Evolutionary conservation across 1,140 invertebrate genomes (phyloP), one percentile per base, ranked within the genome.

Genomic region (Hylyphantes graminicola): DNA sequence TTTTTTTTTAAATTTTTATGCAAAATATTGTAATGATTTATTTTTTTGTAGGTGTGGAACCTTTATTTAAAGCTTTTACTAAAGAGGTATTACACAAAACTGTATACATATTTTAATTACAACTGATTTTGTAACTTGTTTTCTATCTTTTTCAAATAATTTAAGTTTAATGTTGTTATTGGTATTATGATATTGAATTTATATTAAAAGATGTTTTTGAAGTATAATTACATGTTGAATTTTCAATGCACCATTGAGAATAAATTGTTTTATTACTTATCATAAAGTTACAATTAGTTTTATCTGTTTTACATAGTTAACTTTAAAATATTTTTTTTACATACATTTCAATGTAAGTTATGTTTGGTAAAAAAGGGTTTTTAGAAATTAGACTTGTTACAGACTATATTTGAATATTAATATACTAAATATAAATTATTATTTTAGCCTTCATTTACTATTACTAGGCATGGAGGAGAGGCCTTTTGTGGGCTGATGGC

Each of bases 401-500:
- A 35, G 35, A 35, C 35, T 35, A 35, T 35, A 35, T 35, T 35
- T 35, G 5, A 35, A 35, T 35, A 35, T 35, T 35, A 35, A 35
- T 35, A 35, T 35, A 35, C 35, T 50, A 51, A 51, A 61, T 15
- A 7, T 19, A 57, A 50, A n/a, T 76, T 21, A 9, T 61, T 79
- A 48, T 65, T 67, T 12, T 17, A 83, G 82, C 82, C 82, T 9
- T 11, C 53, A 50, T 85, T 85, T 70, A 73, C 61, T 7, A 4
- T 85, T 10, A 85, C 82, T 10, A 68, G 82, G 48, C 82, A 85
- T 70, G 51, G 21, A 35, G 64, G 64, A 12, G 54, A 61, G 7
- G 63, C 73, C n/a, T 85, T 85, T 61, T 74, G 73, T 77, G 15
- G 12, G 11, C 12, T 70, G 9, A 85, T 85, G 61, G 82, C 82